Evolutionary conservation across 2,888 invertebrate genomes (phyloP).

Genomic region (Magallana nippona): DNA sequence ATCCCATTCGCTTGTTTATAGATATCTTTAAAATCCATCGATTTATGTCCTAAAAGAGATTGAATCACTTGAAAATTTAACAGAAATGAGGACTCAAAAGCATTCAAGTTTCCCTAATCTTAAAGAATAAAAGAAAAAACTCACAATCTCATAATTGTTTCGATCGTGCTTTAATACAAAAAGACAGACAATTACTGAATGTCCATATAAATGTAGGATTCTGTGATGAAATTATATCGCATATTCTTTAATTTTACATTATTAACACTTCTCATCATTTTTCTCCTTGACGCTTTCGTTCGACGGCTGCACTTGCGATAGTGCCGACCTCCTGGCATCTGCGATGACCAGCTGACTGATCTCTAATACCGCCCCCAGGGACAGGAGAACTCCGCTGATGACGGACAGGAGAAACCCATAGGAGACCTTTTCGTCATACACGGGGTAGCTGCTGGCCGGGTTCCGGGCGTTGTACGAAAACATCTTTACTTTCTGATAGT

Average conservation of each 20-base stretch:
- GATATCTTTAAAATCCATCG: no score
- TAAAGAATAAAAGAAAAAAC: no score
- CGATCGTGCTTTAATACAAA: no score
- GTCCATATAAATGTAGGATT: no score
- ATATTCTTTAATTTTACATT: no score
- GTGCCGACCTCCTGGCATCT: neutral
- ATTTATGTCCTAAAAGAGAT: no score
- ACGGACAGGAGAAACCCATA: neutral
- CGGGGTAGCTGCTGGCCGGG: neutral
- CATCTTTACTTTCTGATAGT: constrained; percentile 13
- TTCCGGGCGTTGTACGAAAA: neutral
- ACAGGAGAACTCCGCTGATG: neutral
- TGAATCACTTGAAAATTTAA: no score
- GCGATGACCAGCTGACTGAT: constrained; percentile 11
- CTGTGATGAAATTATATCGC: no score
- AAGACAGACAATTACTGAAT: no score
- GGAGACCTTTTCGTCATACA: neutral
- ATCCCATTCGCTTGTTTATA: neutral
- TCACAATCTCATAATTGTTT: no score
- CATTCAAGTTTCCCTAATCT: no score
- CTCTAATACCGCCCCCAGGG: neutral
- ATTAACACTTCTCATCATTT: neutral
- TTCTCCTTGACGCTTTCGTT: neutral
- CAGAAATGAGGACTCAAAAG: no score
- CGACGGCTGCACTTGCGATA: neutral